Evolutionary conservation across 2,888 invertebrate species (phyloP).

Genomic region (Hoplodrina blanda): DNA sequence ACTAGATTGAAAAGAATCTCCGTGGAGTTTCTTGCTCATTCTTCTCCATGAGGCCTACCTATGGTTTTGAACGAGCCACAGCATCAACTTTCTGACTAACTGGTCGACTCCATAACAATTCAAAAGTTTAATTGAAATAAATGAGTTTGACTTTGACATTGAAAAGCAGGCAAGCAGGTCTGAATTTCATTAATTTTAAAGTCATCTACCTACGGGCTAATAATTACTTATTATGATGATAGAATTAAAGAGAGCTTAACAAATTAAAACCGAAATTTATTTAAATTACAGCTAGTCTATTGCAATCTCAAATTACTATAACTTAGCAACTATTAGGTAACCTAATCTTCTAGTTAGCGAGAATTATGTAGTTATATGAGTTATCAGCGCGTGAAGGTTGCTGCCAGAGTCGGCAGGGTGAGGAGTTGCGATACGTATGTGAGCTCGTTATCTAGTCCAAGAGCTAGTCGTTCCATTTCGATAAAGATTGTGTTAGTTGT

Average conservation of each 20-base stretch:
- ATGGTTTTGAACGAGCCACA: too few species aligned
- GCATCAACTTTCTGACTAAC: too few species aligned
- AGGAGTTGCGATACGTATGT: conserved; percentile 31
- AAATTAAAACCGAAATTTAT: conserved; percentile 32
- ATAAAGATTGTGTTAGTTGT: conserved; percentile 8
- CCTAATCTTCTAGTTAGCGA: conserved; percentile 50
- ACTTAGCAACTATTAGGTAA: conserved; percentile 44
- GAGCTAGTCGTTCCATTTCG: conserved; percentile 7
- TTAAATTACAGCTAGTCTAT: conserved; percentile 20
- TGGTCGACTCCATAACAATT: too few species aligned
- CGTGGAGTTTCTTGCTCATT: too few species aligned
- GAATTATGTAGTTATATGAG: conserved; percentile 45
- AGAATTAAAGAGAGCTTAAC: conserved; percentile 32
- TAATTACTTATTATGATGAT: background rate
- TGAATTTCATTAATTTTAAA: too few species aligned
- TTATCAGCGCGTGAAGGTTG: conserved; percentile 67
- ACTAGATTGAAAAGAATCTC: too few species aligned
- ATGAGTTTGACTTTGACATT: too few species aligned
- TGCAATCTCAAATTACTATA: conserved; percentile 27
- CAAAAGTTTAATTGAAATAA: too few species aligned
- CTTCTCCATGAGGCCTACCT: too few species aligned
- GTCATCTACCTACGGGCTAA: background rate
- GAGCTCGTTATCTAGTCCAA: conserved; percentile 32
- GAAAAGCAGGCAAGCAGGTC: too few species aligned
- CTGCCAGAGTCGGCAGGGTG: conserved; percentile 19